These are phyloP conservation scores for Entomyzon cyanotis DNA, from an alignment of 2,113 vertebrate genomes.

Conservation along the genomic window DNA sequence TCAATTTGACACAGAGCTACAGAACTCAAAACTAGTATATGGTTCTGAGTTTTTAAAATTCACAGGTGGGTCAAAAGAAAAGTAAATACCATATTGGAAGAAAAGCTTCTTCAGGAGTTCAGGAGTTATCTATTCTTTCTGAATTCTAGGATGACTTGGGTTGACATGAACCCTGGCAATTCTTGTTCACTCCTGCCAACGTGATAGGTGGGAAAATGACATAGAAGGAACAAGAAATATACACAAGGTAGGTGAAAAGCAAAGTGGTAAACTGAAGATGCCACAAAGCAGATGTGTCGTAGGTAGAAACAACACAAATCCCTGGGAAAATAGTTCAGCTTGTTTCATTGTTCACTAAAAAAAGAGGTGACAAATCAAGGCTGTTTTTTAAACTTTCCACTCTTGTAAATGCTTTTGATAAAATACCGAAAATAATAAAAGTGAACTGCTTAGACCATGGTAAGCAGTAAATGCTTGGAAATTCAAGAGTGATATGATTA, in stretches of 20 bases:
- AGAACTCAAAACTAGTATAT: not conserved
- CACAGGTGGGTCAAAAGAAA: not conserved
- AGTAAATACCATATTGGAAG: not conserved
- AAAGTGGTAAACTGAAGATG: not conserved
- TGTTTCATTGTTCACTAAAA: not conserved
- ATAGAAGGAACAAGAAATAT: not conserved
- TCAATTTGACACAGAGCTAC: not conserved
- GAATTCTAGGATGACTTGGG: not conserved
- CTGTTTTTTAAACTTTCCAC: not conserved
- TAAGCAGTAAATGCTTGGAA: not conserved
- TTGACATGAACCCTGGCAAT: not conserved
- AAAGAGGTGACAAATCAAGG: not conserved
- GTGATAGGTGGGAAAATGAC: not conserved
- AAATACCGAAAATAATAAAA: not conserved
- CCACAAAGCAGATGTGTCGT: not conserved
- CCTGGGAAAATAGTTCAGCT: not conserved
- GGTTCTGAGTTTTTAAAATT: not conserved
- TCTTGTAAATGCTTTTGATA: not conserved
- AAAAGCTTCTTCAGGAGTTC: not conserved
- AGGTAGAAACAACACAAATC: not conserved
- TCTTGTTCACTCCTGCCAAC: not conserved
- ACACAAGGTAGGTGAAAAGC: fast-evolving
- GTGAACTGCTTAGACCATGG: not conserved
- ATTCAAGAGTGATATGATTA: not conserved
- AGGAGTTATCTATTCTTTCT: not conserved